Evolutionary conservation across 2,888 invertebrate species (phyloP), one percentile per base, ranked within the genome.

Genomic region (Hofmannophila pseudospretella): DNA sequence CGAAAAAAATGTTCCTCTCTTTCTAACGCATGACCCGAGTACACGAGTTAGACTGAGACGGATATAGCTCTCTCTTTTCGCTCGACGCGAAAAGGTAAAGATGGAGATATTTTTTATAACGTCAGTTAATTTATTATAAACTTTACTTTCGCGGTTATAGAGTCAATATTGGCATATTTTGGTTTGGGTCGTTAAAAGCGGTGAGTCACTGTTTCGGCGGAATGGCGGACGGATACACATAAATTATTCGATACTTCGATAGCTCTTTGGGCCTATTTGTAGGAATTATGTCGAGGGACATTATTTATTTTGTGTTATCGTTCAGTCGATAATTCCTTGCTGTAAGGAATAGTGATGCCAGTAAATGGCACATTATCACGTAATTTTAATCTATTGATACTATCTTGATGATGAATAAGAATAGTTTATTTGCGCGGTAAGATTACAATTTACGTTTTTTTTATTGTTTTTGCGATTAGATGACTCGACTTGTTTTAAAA

Each of bases 31-130:
- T 38, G 41, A 38, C 38, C 40, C 48, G 50, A 56, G 56, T 42
- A 30, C 34, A 37, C 42, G 44, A 43, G 67, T 41, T 45, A 51
- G 58, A 82, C 53, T 42, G 75, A 70, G 76, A 77, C 38, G 49
- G 45, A 36, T 38, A 47, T 47, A 43, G 8, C 32, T 39, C 45
- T 63, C 67, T 66, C 63, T 3, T 67, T 55, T 58, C 36, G 47
- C 54, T 58, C 58, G 29, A 65, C 65, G 53, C 53, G 43, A 49
- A 62, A 58, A 57, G 56, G 42, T 55, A 52, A 57, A 56, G 56
- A 57, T 55, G 52, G 58, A 67, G 65, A 69, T 61, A 58, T 64
- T 60, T 66, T 69, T 68, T 65, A 58, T 66, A 51, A 48, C 47
- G 51, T 56, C 46, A 47, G 31, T 37, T 19, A 33, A 44, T 28